Base-by-base conservation (phyloP, 2,113 vertebrate species). In the Daboia siamensis region DNA sequence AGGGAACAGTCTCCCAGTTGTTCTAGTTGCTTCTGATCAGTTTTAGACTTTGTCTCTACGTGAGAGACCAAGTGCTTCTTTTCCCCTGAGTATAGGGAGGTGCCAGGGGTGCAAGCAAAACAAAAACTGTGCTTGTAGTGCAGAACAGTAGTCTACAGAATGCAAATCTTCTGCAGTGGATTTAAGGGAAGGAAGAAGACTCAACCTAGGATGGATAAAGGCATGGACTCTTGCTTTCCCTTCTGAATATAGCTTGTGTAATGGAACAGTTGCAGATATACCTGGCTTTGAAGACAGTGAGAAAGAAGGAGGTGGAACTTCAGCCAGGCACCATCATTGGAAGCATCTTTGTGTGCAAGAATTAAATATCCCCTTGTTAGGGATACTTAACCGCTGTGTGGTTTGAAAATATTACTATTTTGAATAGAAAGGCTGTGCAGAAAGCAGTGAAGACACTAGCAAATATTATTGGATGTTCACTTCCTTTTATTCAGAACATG, bases 281-380 rank as follows among this genome's bases (percentile, higher is more conserved):
- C 97, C 98, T 87, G 97, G 94, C 24, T 87, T 95, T 29, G 94
- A 94, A 48, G 95, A 94, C 9, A 87, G 93, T 2, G 96, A 94
- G 64, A 93, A 93, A 1, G 54, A 54, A 10, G 90, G 44, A 89
- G 33, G 23, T 9, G 17, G 24, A 0, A 5, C 29, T 23, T 61
- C 33, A 0, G 15, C 51, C 33, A 93, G 94, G 90, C 95, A 90
- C 57, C 88, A 7, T 21, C 93, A 92, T 0, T 29, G 97, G 88
- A 97, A 96, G 80, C 98, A 97, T 44, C 95, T 98, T 93, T 98
- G 98, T 93, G 93, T 97, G 9, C 61, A 97, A 51, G 97, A 98
- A 94, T 94, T 98, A 91, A 96, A 61, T 0, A 85, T 98, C 80
- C 80, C 97, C 96, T 1, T 26, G 54, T 54, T 54, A 12, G 52